phyloP scores from a whole-genome alignment of 2,888 invertebrate genomes.

The Sarcophaga rosellei region DNA sequence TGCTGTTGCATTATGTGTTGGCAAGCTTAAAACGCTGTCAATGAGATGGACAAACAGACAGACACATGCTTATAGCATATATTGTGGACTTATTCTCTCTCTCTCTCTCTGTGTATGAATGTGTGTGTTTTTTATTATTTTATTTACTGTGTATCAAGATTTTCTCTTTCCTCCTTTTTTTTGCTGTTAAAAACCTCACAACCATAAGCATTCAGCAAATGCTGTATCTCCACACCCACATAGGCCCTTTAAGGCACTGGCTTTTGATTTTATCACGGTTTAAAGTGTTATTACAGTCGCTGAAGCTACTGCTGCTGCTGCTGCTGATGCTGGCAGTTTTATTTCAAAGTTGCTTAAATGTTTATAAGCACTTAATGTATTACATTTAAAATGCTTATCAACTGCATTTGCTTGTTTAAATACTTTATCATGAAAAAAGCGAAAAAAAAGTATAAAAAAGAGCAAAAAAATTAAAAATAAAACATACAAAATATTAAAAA shows the following conservation, averaged over 20 bases:
- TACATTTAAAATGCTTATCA: conserved; percentile 72
- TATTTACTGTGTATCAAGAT: conserved; percentile 28
- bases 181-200: conserved; percentile 38
- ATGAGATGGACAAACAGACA: background rate
- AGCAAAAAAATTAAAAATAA: conserved; percentile 6
- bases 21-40: no score
- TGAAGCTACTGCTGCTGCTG: background rate
- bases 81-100: background rate
- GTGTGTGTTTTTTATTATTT: conserved; percentile 32
- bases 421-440: conserved; percentile 41
- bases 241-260: background rate
- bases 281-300: background rate
- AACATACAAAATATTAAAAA: no score
- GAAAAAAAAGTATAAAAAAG: conserved; percentile 41
- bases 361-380: conserved; percentile 68
- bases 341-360: conserved; percentile 46
- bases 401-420: conserved; percentile 67
- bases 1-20: background rate
- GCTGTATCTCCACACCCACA: conserved; percentile 11
- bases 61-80: background rate
- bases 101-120: background rate
- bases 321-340: conserved; percentile 15
- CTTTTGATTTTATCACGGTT: background rate
- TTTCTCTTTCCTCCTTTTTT: background rate
- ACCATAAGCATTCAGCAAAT: conserved; percentile 58